Evolutionary conservation across 2,113 vertebrate genomes (phyloP).

Genomic region (Puffinus mauretanicus): DNA sequence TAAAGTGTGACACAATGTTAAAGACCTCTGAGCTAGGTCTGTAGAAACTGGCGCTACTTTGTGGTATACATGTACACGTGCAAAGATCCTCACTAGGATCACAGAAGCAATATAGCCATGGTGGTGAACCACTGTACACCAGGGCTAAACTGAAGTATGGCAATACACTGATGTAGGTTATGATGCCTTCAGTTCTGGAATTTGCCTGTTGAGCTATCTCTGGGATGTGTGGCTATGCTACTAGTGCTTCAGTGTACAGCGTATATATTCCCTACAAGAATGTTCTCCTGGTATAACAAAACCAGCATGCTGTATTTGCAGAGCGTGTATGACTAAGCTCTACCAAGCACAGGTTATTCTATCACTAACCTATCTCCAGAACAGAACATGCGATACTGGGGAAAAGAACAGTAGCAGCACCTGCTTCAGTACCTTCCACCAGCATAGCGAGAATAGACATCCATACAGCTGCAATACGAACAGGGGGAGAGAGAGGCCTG

Average conservation of each 20-base stretch:
- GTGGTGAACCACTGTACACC: neutral
- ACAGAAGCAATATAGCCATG: neutral
- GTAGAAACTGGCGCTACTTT: neutral
- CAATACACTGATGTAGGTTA: neutral
- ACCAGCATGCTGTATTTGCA: neutral
- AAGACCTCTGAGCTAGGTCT: neutral
- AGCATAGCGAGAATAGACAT: neutral
- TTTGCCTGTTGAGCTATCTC: neutral
- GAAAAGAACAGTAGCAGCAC: neutral
- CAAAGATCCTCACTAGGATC: neutral
- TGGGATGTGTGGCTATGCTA: neutral
- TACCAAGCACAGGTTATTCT: neutral
- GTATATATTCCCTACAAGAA: neutral
- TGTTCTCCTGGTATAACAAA: neutral
- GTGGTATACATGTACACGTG: fast-evolving
- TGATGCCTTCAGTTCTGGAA: neutral
- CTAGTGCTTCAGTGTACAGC: neutral
- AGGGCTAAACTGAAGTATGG: neutral
- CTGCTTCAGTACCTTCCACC: neutral
- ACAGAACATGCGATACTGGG: neutral
- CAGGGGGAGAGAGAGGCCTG: neutral
- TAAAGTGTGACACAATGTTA: fast-evolving
- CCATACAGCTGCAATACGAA: neutral
- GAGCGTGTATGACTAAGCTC: neutral
- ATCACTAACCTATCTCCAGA: neutral